Evolutionary conservation across 2,797 vertebrate genomes (phyloP).

Genomic region (Chiropotes sagulatus): DNA sequence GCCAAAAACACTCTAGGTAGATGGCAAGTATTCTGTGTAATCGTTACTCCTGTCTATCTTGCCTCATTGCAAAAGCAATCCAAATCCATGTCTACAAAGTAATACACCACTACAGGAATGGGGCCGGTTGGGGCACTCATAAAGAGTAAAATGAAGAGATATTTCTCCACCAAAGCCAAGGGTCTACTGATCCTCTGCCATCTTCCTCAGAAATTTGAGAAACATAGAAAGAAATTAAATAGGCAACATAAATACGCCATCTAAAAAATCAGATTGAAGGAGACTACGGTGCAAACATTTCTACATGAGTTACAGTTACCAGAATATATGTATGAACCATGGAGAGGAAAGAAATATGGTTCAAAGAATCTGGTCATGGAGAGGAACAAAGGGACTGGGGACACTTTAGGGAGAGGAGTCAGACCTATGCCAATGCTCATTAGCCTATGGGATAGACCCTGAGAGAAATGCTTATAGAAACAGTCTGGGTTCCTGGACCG

Average conservation of each 20-base stretch:
- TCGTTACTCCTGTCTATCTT: neutral
- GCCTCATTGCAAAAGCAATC: neutral
- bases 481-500: neutral
- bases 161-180: neutral
- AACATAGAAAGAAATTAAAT: neutral
- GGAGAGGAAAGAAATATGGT: fast-evolving
- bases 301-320: neutral
- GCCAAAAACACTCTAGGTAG: neutral
- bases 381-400: neutral
- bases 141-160: neutral
- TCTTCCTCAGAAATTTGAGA: neutral
- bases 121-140: neutral
- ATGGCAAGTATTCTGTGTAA: neutral
- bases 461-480: neutral
- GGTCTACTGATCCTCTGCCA: neutral
- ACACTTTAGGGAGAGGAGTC: neutral
- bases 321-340: neutral
- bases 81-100: neutral
- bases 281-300: neutral
- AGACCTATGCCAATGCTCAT: neutral
- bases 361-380: neutral
- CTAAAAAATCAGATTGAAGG: neutral
- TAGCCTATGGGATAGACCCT: neutral
- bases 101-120: neutral
- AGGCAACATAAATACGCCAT: neutral